Base-by-base conservation (phyloP, 2,797 vertebrate genomes). In the Coregonus suidteri region DNA sequence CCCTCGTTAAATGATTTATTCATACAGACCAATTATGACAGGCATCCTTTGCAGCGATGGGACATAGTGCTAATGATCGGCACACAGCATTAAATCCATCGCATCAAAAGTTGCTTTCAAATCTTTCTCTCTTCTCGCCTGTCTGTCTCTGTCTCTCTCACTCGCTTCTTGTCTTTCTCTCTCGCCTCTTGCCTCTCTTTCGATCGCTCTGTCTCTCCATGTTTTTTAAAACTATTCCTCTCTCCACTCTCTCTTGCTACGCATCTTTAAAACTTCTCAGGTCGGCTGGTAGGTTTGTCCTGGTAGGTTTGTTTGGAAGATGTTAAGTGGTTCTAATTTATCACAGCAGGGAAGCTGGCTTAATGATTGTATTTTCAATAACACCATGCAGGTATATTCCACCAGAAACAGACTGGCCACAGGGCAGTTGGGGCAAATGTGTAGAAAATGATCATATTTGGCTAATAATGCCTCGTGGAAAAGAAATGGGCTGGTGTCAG, bases 1-100 rank as follows among this genome's bases (percentile, higher is more conserved):
- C 70, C 37, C 77, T 90, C 83, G 86, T 90, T 85, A 86, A 88
- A 87, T 90, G 77, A 88, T 88, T 88, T 83, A 87, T 88, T 84
- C 84, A 85, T 82, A 76, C 73, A 65, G 4, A 20, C 77, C 84
- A 84, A 88, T 86, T 86, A 87, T 70, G 9, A 77, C 80, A 81
- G 78, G 76, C 77, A 75, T 73, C 82, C 30, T 30, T 13, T 31
- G 77, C 81, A 84, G 83, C 86, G 81, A 70, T 37, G 78, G 78
- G 77, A 87, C 75, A 75, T 77, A 31, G 75, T 81, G 80, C 86
- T 86, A 85, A 91, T 91, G 86, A 88, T 83, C 25, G 25, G 25
- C 25, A 25, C 25, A 25, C 25, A 25, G 25, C 25, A 25, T 25
- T 25, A 25, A 25, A 25, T 25, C 25, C 25, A 25, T 25, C 25